Conservation (phyloP, 2,113 vertebrate species). For the Pipra filicauda region DNA sequence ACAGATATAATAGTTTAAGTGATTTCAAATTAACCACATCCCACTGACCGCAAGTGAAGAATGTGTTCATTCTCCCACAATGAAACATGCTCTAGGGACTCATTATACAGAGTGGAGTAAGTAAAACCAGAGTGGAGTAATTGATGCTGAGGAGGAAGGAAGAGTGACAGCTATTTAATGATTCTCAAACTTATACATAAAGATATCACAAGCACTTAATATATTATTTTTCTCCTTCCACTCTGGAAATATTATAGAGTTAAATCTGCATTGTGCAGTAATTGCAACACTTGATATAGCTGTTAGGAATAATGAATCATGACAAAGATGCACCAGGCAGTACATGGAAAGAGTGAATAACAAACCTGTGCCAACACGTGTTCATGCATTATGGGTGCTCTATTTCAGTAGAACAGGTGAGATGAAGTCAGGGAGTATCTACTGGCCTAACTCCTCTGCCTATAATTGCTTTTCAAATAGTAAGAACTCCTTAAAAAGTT, state of each 20-base stretch:
- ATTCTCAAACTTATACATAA: slow-evolving; percentile 75
- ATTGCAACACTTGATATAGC: slow-evolving; percentile 61
- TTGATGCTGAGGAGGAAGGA: slow-evolving; percentile 75
- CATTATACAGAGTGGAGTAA: slow-evolving; percentile 82
- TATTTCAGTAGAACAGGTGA: neutral
- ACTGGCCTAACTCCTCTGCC: neutral
- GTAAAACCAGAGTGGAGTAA: slow-evolving; percentile 84
- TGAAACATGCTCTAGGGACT: slow-evolving; percentile 86
- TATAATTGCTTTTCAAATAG: neutral
- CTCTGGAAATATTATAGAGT: slow-evolving; percentile 52
- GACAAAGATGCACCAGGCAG: slow-evolving; percentile 19
- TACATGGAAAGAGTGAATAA: slow-evolving; percentile 20
- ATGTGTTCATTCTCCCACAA: slow-evolving; percentile 78
- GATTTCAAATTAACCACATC: slow-evolving; percentile 90
- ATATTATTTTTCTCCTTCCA: slow-evolving; percentile 59
- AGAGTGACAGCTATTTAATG: slow-evolving; percentile 81
- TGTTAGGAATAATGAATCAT: slow-evolving; percentile 61
- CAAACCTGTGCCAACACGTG: neutral
- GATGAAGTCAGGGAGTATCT: neutral
- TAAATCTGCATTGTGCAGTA: slow-evolving; percentile 44
- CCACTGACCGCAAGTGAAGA: slow-evolving; percentile 83
- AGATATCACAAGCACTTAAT: slow-evolving; percentile 68
- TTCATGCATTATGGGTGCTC: neutral
- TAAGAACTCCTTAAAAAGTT: neutral
- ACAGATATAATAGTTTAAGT: slow-evolving; percentile 90